A percentile compares a stretch with the other conserved stretches of the same genome.
These are phyloP conservation scores for Grus americana DNA, from an alignment of 2,113 vertebrate species.

Conservation along the genomic window DNA sequence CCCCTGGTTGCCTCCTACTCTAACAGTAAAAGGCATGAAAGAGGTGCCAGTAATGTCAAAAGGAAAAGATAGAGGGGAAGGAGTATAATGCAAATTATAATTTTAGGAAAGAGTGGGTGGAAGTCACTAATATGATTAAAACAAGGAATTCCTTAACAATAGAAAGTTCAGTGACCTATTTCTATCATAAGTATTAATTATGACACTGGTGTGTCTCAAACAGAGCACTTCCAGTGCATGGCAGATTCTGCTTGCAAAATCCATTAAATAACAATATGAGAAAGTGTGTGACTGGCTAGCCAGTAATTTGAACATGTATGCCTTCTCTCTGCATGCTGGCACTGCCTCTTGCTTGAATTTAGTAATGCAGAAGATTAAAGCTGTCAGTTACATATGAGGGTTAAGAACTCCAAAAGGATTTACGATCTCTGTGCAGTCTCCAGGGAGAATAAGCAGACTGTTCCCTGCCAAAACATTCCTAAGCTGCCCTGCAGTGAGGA, in stretches of 20 bases:
- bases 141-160: not conserved
- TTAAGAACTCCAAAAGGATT: conserved; percentile 54
- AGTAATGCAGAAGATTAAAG: not conserved
- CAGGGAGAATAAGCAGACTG: conserved; percentile 63
- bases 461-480: conserved; percentile 45
- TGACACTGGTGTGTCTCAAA: not conserved
- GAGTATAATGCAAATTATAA: not conserved
- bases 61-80: not conserved
- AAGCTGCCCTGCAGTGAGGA: conserved; percentile 28
- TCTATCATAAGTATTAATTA: not conserved
- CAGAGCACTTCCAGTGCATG: rapidly evolving
- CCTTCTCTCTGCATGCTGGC: not conserved
- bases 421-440: conserved; percentile 46
- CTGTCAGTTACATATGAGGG: conserved; percentile 10
- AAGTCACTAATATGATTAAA: not conserved
- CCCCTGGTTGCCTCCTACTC: not conserved
- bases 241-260: not conserved
- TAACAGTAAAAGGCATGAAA: not conserved
- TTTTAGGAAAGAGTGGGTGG: rapidly evolving
- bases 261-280: not conserved
- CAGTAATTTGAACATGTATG: not conserved
- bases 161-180: not conserved
- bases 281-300: not conserved
- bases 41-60: not conserved
- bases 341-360: not conserved